phyloP scores from a whole-genome alignment of 2,797 vertebrate genomes.

The Myoxocephalus aenaeus region DNA sequence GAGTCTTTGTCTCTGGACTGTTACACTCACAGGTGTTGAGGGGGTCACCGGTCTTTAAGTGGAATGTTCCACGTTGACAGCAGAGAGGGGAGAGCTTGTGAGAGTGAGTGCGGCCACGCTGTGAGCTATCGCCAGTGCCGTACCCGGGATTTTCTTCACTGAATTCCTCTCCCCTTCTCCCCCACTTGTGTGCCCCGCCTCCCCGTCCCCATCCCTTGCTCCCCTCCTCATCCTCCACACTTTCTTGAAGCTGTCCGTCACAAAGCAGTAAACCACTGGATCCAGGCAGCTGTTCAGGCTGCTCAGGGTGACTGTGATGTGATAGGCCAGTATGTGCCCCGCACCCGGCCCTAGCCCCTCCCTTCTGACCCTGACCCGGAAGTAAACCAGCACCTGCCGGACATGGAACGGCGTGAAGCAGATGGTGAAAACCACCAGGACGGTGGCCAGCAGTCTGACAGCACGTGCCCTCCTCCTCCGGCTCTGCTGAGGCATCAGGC shows the following conservation, averaged over 20 bases:
- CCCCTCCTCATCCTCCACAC: constrained; percentile 77
- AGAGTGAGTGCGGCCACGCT: constrained; percentile 69
- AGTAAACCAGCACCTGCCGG: constrained; percentile 87
- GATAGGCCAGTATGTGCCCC: constrained; percentile 85
- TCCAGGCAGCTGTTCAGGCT: constrained; percentile 98
- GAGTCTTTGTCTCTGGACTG: constrained; percentile 25
- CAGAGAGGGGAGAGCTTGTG: constrained; percentile 40
- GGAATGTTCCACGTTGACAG: constrained; percentile 25
- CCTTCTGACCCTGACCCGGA: constrained; percentile 72
- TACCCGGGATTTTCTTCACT: constrained; percentile 61
- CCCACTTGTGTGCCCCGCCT: constrained; percentile 49
- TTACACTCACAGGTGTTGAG: constrained; percentile 1
- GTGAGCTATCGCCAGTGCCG: constrained; percentile 72
- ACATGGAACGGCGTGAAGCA: constrained; percentile 97
- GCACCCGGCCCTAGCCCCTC: constrained; percentile 59
- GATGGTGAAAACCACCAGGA: constrained; percentile 93
- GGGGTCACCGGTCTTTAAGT: constrained; percentile 6
- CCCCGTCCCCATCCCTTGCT: constrained; percentile 45
- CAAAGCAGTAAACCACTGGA: constrained; percentile 96
- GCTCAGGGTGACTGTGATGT: constrained; percentile 93
- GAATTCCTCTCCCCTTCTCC: constrained; percentile 52
- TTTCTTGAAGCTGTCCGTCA: constrained; percentile 93
- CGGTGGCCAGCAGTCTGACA: constrained; percentile 89
- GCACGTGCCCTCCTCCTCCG: constrained; percentile 88
- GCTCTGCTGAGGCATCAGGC: constrained; percentile 88